Conservation (phyloP, 2,797 vertebrate genomes). For the Netta rufina region DNA sequence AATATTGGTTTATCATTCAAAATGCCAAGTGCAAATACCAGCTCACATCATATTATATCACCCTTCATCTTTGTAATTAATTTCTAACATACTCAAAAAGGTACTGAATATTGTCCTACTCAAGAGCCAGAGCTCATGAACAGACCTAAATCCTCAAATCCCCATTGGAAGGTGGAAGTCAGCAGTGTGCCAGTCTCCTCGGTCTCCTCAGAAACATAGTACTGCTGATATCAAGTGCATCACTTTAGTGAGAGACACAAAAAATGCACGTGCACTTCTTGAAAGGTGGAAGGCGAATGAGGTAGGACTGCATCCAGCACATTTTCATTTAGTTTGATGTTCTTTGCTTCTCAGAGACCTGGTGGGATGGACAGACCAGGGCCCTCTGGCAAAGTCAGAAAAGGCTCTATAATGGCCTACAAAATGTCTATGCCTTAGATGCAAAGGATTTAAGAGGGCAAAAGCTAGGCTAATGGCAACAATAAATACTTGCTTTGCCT, state of each 20-base stretch:
- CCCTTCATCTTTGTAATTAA: neutral
- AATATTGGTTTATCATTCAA: neutral
- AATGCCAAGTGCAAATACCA: conserved; percentile 12
- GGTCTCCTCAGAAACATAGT: neutral
- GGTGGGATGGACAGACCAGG: neutral
- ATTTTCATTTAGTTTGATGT: neutral
- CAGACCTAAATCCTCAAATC: neutral
- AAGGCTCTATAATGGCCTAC: neutral
- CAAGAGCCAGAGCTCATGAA: neutral
- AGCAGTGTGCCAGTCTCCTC: neutral
- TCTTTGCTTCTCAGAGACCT: neutral
- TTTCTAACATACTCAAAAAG: neutral
- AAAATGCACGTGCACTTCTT: neutral
- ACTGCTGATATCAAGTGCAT: neutral
- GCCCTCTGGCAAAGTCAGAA: neutral
- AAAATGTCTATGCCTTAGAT: neutral
- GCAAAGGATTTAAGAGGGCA: neutral
- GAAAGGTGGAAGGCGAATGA: neutral
- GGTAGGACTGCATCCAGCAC: neutral
- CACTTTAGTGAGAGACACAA: neutral
- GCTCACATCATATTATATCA: neutral
- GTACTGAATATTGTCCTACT: neutral
- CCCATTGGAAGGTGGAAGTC: neutral
- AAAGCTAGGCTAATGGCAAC: neutral
- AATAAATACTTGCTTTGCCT: neutral